Evolutionary conservation across 2,888 invertebrate species (phyloP).

Genomic region (Tethea ocularis): DNA sequence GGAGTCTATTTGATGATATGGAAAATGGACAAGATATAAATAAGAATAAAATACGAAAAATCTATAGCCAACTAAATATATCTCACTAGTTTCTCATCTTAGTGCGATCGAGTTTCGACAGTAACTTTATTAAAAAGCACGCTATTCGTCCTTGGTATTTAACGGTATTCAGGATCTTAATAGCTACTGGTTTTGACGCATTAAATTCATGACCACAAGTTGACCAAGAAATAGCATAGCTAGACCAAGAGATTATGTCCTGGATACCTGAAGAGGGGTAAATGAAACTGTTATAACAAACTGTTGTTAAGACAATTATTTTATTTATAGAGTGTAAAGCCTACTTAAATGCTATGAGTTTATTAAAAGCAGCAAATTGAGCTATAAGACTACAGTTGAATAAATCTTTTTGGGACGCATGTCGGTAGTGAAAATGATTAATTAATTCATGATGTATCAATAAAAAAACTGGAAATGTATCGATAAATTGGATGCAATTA

Average conservation of each 20-base stretch:
- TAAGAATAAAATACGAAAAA: too few species aligned
- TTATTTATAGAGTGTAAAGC: constrained; percentile 11
- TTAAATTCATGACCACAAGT: constrained; percentile 56
- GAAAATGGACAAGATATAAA: too few species aligned
- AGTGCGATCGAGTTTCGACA: constrained; percentile 21
- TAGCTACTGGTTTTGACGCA: constrained; percentile 75
- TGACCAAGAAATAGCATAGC: constrained; percentile 35
- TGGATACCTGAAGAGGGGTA: constrained; percentile 22
- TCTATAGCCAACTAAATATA: too few species aligned
- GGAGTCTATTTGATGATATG: too few species aligned
- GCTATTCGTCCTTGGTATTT: constrained; percentile 69
- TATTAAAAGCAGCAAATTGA: background rate
- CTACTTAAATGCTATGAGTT: background rate
- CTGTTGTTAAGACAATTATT: constrained; percentile 43
- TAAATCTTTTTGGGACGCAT: too few species aligned
- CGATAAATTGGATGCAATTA: background rate
- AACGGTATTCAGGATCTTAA: constrained; percentile 71
- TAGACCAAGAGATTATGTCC: constrained; percentile 12
- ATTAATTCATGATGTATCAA: background rate
- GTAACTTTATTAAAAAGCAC: constrained; percentile 34
- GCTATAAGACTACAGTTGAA: too few species aligned
- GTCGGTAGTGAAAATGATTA: too few species aligned
- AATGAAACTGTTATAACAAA: constrained; percentile 43
- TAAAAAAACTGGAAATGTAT: background rate
- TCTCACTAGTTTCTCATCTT: background rate